Conservation (phyloP, 2,888 invertebrate genomes). For the Eupithecia tripunctaria region DNA sequence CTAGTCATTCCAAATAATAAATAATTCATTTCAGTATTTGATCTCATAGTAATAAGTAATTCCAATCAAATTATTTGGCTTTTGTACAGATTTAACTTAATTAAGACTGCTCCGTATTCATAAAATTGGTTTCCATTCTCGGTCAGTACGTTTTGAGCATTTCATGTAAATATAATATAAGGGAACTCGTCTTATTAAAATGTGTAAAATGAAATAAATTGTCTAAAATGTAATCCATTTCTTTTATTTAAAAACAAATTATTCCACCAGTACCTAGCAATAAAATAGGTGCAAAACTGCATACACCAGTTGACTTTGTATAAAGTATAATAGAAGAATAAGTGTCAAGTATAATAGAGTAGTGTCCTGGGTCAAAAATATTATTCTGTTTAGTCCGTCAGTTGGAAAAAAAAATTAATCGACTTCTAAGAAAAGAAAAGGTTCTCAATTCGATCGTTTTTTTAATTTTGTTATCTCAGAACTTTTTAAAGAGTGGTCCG, state of each 20-base stretch:
- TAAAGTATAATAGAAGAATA: too few species aligned
- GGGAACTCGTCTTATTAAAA: conserved; percentile 76
- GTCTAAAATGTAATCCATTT: conserved; percentile 71
- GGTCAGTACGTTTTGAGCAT: conserved; percentile 72
- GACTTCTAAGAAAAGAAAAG: too few species aligned
- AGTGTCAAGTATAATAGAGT: not conserved
- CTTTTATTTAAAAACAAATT: conserved; percentile 38
- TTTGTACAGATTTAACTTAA: conserved; percentile 65
- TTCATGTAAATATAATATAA: conserved; percentile 80
- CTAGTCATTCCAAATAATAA: conserved; percentile 55
- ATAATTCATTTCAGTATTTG: conserved; percentile 43
- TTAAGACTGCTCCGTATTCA: conserved; percentile 64
- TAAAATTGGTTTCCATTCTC: conserved; percentile 45
- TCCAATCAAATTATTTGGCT: conserved; percentile 56
- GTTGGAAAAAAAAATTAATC: too few species aligned
- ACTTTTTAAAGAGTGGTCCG: too few species aligned
- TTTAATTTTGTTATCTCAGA: too few species aligned
- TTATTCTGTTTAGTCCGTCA: too few species aligned
- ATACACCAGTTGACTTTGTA: not conserved
- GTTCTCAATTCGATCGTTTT: too few species aligned
- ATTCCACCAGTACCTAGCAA: not conserved
- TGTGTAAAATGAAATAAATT: conserved; percentile 84
- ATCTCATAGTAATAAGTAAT: conserved; percentile 57
- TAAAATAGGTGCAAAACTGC: not conserved
- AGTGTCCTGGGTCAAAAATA: too few species aligned